These are phyloP conservation scores for Argentina silus DNA, from an alignment of 2,797 vertebrate species.

Conservation along the genomic window DNA sequence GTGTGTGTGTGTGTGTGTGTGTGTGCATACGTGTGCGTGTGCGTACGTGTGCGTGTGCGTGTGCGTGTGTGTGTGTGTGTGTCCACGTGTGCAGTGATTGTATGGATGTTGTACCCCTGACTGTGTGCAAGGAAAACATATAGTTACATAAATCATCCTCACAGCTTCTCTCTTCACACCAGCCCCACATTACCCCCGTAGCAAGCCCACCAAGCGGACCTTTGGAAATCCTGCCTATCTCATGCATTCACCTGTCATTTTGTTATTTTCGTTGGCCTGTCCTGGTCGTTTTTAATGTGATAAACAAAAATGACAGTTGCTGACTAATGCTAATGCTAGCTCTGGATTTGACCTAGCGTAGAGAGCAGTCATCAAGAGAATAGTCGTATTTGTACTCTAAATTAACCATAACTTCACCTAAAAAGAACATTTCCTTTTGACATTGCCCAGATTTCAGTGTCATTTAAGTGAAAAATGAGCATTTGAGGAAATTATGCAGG, in stretches of 20 bases:
- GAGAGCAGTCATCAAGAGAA: background rate
- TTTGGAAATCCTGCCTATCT: too few relatives aligned
- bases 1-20: conserved; percentile 24
- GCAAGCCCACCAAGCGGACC: too few relatives aligned
- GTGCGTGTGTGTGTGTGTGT: conserved; percentile 20
- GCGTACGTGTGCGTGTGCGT: background rate
- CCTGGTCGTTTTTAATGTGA: too few relatives aligned
- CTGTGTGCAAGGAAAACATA: conserved; percentile 45
- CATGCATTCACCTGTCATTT: too few relatives aligned
- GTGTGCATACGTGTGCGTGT: background rate
- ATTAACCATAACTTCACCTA: conserved; percentile 22
- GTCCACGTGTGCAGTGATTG: conserved; percentile 33
- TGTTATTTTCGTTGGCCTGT: too few relatives aligned
- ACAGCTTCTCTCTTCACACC: conserved; percentile 13
- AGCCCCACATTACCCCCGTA: too few relatives aligned
- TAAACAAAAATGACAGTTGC: too few relatives aligned
- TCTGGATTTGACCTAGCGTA: conserved; percentile 14
- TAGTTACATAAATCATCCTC: conserved; percentile 36
- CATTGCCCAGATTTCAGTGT: background rate
- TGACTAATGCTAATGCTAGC: too few relatives aligned
- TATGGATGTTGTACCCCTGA: conserved; percentile 41
- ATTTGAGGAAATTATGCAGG: background rate
- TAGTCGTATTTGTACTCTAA: conserved; percentile 3
- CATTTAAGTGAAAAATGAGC: background rate
- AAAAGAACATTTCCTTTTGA: background rate